phyloP scores from a whole-genome alignment of 2,797 vertebrate species.

The Malurus leucopterus region DNA sequence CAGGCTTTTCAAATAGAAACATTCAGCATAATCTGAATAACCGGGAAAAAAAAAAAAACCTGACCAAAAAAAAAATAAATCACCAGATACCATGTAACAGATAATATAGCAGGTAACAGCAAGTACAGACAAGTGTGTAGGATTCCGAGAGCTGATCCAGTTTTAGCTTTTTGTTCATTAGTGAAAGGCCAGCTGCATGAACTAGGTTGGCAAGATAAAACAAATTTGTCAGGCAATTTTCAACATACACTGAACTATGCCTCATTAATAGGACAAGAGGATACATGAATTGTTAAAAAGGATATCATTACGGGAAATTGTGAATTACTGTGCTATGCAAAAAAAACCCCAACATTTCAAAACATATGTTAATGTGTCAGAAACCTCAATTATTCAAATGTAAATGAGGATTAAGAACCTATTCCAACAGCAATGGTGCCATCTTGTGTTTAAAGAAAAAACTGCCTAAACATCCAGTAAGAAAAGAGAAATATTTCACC shows the following conservation, averaged over 20 bases:
- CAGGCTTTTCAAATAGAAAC: background rate
- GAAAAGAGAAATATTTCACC: background rate
- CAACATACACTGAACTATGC: background rate
- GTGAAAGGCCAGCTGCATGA: background rate
- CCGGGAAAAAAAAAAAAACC: background rate
- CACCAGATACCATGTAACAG: background rate
- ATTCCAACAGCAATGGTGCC: slow-evolving; percentile 16
- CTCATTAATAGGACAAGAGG: background rate
- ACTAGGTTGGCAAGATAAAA: background rate
- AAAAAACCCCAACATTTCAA: background rate
- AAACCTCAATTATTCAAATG: background rate
- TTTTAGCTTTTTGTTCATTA: background rate
- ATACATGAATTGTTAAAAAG: background rate
- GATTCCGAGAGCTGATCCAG: background rate
- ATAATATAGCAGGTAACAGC: background rate
- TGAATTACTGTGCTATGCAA: background rate
- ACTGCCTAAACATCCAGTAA: background rate
- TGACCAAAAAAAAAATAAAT: background rate
- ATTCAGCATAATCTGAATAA: background rate
- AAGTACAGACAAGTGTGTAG: background rate
- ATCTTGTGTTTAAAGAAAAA: slow-evolving; percentile 29
- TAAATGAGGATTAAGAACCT: background rate
- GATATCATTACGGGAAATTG: background rate
- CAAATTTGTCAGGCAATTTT: background rate
- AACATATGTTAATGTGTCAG: background rate